Base-by-base conservation (phyloP, 1,140 invertebrate species). In the Pomacea maculata region DNA sequence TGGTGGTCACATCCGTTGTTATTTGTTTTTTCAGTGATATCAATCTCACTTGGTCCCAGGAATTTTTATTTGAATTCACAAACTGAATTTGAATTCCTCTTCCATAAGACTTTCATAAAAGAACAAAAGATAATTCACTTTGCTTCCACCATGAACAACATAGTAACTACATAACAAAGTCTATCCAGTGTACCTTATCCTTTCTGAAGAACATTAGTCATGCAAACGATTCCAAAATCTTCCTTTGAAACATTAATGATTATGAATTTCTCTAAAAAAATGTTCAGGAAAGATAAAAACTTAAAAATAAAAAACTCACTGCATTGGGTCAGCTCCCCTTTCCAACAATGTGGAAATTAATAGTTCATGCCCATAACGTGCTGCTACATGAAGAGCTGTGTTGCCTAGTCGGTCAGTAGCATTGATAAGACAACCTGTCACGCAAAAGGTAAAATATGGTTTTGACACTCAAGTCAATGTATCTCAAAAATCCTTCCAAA, bases 351-450 rank as follows among this genome's bases (percentile, higher is more conserved):
- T 90, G 63, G 88, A 89, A 19, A 91, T 90, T 1, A 91, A 83
- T 52, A 90, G 84, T 74, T 91, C 89, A 80, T 91, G 90, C 3
- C 90, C 90, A 76, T 91, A 90, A 52, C 88, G 80, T 12, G 89
- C 87, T 55, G 90, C 90, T 78, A 90, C 89, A 92, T 99, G 98
- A 45, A 99, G 90, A 0, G 98, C 94, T 1, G 96, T 98, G 84
- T 91, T 92, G 68, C 92, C 92, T 61, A 92, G 89, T 76, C 92
- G 92, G 87, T 94, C 94, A 80, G 90, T 91, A 29, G 93, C 82
- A 82, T 93, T 91, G 78, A 94, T 93, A 86, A 83, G 45, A 75
- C 82, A 83, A 54, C 82, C 82, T 83, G 71, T n/a, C 64, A 75
- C 7, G 45, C 29, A 80, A 5, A 75, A 64, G 25, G n/a, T 25